These are phyloP conservation scores for Panulirus ornatus DNA, from an alignment of 1,140 invertebrate genomes.

Conservation along the genomic window DNA sequence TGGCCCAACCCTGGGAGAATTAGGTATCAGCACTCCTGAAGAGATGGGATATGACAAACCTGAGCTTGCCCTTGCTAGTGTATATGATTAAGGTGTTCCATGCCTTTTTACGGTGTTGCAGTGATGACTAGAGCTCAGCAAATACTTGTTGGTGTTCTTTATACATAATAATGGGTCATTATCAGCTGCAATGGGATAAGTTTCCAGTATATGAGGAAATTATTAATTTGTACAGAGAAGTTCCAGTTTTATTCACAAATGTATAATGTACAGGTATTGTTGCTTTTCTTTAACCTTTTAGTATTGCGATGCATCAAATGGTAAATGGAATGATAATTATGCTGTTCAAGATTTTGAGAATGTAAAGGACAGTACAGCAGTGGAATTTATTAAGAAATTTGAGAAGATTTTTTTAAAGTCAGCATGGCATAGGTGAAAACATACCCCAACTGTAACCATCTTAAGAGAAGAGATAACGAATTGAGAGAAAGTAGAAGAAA, in stretches of 20 bases:
- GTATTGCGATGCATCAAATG: too few relatives aligned
- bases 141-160: not conserved
- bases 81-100: slow-evolving; percentile 81
- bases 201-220: not conserved
- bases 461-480: too few relatives aligned
- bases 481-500: too few relatives aligned
- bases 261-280: slow-evolving; percentile 63
- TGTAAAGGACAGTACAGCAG: too few relatives aligned
- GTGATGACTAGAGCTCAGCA: not conserved
- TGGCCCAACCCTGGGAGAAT: slow-evolving; percentile 92
- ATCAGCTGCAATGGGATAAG: not conserved
- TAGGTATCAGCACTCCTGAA: slow-evolving; percentile 96
- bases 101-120: slow-evolving; percentile 2
- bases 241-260: slow-evolving; percentile 44
- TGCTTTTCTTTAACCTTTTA: not conserved
- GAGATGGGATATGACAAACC: slow-evolving; percentile 98
- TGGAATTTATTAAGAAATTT: too few relatives aligned
- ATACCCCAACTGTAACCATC: too few relatives aligned
- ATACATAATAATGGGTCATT: slow-evolving; percentile 11
- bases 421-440: too few relatives aligned
- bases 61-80: slow-evolving; percentile 89
- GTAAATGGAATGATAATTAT: too few relatives aligned
- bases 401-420: too few relatives aligned
- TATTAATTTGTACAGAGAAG: slow-evolving; percentile 53
- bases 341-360: too few relatives aligned